These are phyloP conservation scores for Ambastaia sidthimunki DNA, from an alignment of 2,797 vertebrate species.

Conservation along the genomic window DNA sequence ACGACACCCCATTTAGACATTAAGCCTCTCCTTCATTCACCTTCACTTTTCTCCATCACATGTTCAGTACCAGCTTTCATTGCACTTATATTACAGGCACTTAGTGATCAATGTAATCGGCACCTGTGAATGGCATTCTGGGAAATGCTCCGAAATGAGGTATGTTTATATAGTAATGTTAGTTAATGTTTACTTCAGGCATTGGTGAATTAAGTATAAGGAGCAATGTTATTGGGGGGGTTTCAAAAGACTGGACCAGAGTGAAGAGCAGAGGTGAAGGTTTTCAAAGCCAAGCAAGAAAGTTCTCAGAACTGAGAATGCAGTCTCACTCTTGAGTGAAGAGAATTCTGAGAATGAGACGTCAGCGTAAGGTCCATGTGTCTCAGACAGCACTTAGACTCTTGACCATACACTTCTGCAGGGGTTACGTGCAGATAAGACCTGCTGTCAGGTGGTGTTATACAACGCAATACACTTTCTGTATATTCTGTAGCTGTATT, in stretches of 20 bases:
- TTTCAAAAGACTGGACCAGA: background rate
- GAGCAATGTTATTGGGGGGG: background rate
- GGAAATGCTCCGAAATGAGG: background rate
- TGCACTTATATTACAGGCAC: background rate
- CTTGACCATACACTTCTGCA: background rate
- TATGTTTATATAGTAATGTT: background rate
- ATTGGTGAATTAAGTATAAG: background rate
- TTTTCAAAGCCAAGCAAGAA: background rate
- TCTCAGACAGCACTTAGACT: conserved; percentile 9
- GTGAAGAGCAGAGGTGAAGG: background rate
- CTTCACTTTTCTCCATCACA: no score
- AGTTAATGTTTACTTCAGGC: background rate
- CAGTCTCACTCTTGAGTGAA: background rate
- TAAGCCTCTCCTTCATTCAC: background rate
- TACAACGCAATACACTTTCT: no score
- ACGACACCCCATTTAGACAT: conserved; percentile 10
- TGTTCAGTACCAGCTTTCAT: background rate
- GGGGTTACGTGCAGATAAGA: background rate
- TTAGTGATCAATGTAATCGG: conserved; percentile 1
- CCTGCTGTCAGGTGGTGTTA: background rate
- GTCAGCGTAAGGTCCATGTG: background rate
- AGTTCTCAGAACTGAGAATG: conserved; percentile 7
- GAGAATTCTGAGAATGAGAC: conserved; percentile 10
- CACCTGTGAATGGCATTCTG: conserved; percentile 18
- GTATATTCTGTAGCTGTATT: background rate